Conservation (phyloP, 1,140 invertebrate species). For the Tenebrio molitor region DNA sequence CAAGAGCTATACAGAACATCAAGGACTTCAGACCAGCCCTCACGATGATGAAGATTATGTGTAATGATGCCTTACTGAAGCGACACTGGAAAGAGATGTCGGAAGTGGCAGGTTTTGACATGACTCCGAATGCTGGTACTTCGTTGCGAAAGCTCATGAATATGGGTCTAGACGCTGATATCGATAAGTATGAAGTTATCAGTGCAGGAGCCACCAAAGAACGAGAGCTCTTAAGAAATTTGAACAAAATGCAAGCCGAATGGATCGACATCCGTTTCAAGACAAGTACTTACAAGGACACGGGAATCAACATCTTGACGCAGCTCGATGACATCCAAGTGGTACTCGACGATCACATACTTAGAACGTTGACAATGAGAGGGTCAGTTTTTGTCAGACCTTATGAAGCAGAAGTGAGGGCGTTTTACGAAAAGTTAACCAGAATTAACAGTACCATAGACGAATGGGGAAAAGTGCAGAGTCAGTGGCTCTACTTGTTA, state of each 20-base stretch:
- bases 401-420: conserved; percentile 82
- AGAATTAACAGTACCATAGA: conserved; percentile 86
- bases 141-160: conserved; percentile 87
- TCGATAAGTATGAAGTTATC: conserved; percentile 88
- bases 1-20: conserved; percentile 78
- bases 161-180: conserved; percentile 79
- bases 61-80: conserved; percentile 87
- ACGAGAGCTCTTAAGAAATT: conserved; percentile 80
- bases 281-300: conserved; percentile 82
- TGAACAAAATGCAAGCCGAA: conserved; percentile 88
- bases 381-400: conserved; percentile 94
- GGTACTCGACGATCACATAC: conserved; percentile 89
- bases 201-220: conserved; percentile 93
- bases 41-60: conserved; percentile 85
- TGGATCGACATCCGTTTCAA: conserved; percentile 86
- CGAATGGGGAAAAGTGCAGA: conserved; percentile 90
- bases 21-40: conserved; percentile 87
- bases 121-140: conserved; percentile 88
- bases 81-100: conserved; percentile 95
- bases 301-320: conserved; percentile 82
- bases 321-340: conserved; percentile 89
- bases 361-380: conserved; percentile 90
- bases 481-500: conserved; percentile 92
- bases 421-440: conserved; percentile 86
- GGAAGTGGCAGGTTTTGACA: conserved; percentile 82